Evolutionary conservation across 2,888 invertebrate species (phyloP), one percentile per base, ranked within the genome.

Genomic region (Pyrgus malvae): DNA sequence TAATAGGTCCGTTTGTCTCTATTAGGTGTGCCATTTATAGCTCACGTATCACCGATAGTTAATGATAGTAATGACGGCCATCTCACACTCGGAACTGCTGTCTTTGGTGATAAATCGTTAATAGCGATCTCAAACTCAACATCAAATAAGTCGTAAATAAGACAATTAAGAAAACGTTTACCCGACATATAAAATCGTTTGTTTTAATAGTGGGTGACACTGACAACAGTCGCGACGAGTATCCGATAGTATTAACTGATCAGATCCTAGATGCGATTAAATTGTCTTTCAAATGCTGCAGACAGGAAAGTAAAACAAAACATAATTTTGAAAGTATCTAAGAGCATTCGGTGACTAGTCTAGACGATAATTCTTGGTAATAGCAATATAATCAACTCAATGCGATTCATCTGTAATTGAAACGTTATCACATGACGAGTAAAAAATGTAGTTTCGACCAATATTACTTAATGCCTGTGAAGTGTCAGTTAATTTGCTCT

Each of bases 1-100:
- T 75, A 83, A 79, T 77, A 74, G 74, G 67, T 63, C 68, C 67
- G 70, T 78, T 81, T 76, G 72, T 80, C 73, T 77, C 71, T 77
- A 77, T 76, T 79, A 76, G 69, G 68, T 67, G 60, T 54, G 60
- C 66, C 75, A 70, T 76, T 75, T 72, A 65, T 71, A 70, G 60
- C 58, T 45, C 33, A 55, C 59, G 63, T 57, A 59, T 61, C 40
- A 48, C 8, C 41, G 54, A 33, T 48, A 48, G 46, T 41, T 54
- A 54, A 54, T 49, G 55, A 57, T 61, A 59, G 64, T 63, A 56
- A 40, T 51, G 50, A 48, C 54, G 51, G 51, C 51, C 44, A 51
- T 44, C 51, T 53, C 44, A 27, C 44, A 51, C 44, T 51, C 27
- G 42, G 44, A 53, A 53, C 53, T 53, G 45, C 37, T 53, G 45